Evolutionary conservation across 2,113 vertebrate genomes (phyloP).

Genomic region (Cacatua alba): DNA sequence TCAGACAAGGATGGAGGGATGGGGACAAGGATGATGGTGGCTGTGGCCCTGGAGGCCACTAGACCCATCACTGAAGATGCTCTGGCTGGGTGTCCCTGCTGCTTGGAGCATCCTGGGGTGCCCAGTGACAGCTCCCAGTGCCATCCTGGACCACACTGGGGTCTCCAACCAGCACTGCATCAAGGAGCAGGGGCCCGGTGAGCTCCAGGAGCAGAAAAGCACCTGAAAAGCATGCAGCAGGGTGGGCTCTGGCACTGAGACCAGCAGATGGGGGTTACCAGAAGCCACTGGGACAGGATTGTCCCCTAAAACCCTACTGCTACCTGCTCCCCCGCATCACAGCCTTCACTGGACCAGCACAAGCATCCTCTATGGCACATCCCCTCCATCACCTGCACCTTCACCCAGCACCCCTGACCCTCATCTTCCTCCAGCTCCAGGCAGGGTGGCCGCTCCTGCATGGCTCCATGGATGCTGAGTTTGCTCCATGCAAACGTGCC

Average conservation of each 20-base stretch:
- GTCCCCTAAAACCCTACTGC: neutral
- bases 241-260: neutral
- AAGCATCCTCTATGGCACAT: neutral
- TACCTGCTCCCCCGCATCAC: fast-evolving
- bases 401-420: neutral
- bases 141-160: neutral
- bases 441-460: neutral
- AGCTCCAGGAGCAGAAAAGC: neutral
- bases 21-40: neutral
- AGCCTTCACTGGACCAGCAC: neutral
- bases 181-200: fast-evolving
- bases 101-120: neutral
- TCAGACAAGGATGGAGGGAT: fast-evolving
- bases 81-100: neutral
- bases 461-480: fast-evolving
- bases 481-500: conserved; percentile 44
- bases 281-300: fast-evolving
- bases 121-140: neutral
- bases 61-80: neutral
- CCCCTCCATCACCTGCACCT: neutral
- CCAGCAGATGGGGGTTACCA: neutral
- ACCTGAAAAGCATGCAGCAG: neutral
- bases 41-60: neutral
- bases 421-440: neutral
- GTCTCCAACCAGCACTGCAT: neutral